Percentiles rank a stretch among this genome's conserved stretches.
Evolutionary conservation across 2,113 vertebrate genomes (phyloP).

Genomic region (Ammospiza nelsoni): DNA sequence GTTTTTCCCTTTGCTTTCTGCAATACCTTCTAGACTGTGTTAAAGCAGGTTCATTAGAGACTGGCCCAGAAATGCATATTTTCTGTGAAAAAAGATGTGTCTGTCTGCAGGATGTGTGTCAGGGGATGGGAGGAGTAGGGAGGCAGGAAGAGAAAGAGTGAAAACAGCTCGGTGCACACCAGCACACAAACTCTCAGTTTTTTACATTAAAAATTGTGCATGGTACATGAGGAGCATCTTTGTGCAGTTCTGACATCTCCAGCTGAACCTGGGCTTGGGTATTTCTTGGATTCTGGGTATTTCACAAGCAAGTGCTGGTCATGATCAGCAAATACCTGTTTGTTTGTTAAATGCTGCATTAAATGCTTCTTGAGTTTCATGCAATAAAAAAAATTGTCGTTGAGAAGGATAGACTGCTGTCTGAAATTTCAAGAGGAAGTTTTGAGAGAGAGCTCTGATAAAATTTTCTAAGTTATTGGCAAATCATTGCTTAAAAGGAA

Average conservation of each 20-base stretch:
- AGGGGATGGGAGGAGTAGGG: neutral
- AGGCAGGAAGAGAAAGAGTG: neutral
- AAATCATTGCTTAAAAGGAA: conserved; percentile 22
- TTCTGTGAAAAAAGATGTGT: neutral
- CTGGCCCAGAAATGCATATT: neutral
- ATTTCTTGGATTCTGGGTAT: neutral
- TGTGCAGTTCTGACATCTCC: neutral
- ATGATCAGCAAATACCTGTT: neutral
- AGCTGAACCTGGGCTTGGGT: neutral
- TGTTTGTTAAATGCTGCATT: neutral
- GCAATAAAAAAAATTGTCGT: neutral
- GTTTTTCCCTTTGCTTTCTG: neutral
- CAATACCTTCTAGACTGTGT: neutral
- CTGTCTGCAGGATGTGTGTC: neutral
- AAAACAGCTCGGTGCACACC: neutral
- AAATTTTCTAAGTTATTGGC: neutral
- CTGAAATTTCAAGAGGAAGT: neutral
- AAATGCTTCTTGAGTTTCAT: neutral
- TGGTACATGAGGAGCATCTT: neutral
- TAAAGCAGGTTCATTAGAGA: neutral
- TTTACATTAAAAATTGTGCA: neutral
- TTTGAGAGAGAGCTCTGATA: neutral
- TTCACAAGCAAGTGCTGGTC: neutral
- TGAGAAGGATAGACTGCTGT: neutral
- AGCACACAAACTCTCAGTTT: neutral